Conservation (phyloP, 2,888 invertebrate species). For the Sicus ferrugineus region DNA sequence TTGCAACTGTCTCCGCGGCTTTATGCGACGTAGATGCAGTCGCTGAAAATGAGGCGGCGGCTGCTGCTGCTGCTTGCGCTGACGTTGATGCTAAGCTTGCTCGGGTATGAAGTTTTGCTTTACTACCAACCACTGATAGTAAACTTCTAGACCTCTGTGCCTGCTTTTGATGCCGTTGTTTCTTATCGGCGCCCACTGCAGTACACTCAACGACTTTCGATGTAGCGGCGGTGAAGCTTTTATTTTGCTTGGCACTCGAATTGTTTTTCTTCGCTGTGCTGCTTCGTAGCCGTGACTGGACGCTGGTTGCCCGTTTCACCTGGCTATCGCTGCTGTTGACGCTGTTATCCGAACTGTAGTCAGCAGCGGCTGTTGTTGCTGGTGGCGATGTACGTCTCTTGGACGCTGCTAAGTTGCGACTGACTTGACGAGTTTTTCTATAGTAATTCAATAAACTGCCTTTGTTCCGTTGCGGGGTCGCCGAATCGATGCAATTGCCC, state of each 20-base stretch:
- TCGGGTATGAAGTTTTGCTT: constrained; percentile 44
- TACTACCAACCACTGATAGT: constrained; percentile 47
- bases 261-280: constrained; percentile 31
- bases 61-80: constrained; percentile 33
- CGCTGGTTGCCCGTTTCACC: constrained; percentile 1
- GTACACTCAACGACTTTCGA: constrained; percentile 38
- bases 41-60: constrained; percentile 23
- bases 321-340: constrained; percentile 35
- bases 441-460: constrained; percentile 62
- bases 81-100: constrained; percentile 30
- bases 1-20: constrained; percentile 13
- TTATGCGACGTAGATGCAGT: constrained; percentile 25
- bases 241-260: constrained; percentile 36
- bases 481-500: constrained; percentile 28
- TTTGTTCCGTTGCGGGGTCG: constrained; percentile 41
- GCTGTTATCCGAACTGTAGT: constrained; percentile 45
- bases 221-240: constrained; percentile 36
- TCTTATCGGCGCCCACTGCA: constrained; percentile 40
- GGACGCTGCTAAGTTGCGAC: constrained; percentile 36
- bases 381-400: constrained; percentile 33
- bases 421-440: constrained; percentile 61
- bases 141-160: constrained; percentile 40
- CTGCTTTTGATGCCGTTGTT: constrained; percentile 32
- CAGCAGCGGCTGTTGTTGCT: constrained; percentile 30
- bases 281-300: constrained; percentile 22